Evolutionary conservation across 64 coral and sea anemone genomes (phyloP).

Genomic region (Dendronephthya gigantea): DNA sequence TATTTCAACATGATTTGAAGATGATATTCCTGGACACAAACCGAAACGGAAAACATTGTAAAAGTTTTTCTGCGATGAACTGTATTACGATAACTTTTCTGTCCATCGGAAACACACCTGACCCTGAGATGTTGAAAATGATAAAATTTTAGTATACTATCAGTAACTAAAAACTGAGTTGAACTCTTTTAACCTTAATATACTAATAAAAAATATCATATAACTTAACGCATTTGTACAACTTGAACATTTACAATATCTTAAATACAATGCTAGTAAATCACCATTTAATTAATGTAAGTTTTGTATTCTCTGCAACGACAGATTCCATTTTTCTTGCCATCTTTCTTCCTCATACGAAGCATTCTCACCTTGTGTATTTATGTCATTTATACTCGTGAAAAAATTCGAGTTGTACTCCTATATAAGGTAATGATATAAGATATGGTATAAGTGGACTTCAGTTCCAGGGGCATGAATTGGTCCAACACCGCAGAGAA

Average conservation of each 20-base stretch:
- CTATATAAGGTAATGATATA: not conserved
- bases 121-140: no score
- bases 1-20: conserved; percentile 20
- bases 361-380: not conserved
- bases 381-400: not conserved
- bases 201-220: no score
- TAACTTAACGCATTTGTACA: no score
- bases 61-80: no score
- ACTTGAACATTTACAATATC: not conserved
- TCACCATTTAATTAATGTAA: not conserved
- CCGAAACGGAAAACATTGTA: no score
- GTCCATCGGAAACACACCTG: no score
- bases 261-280: not conserved
- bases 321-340: not conserved
- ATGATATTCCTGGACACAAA: not conserved
- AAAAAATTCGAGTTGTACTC: not conserved
- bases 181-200: no score
- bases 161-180: not conserved
- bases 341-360: not conserved
- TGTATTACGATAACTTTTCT: no score
- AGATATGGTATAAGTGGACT: not conserved
- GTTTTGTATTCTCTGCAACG: not conserved
- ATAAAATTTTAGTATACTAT: no score
- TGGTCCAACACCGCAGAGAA: no score
- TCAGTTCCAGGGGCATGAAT: not conserved